Percentiles rank a stretch among this genome's conserved stretches.
Evolutionary conservation across 64 coral and sea anemone genomes (phyloP).

Genomic region (Stichodactyla mertensii): DNA sequence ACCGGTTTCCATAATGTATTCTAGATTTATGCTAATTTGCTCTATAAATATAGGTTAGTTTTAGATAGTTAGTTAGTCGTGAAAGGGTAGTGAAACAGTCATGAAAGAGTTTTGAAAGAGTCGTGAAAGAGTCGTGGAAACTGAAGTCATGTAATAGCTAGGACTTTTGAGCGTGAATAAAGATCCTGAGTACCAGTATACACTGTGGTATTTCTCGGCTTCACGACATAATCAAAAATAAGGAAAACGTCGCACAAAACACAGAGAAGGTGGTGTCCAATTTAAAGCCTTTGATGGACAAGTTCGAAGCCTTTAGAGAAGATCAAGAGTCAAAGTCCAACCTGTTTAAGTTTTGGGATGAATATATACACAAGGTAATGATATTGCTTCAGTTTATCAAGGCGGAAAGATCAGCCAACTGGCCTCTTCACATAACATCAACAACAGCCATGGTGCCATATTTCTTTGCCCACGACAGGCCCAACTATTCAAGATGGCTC

Average conservation of each 20-base stretch:
- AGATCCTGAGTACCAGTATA: no score
- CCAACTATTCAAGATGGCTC: conserved; percentile 35
- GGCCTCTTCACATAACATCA: conserved; percentile 16
- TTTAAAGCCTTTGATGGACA: background rate
- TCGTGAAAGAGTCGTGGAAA: no score
- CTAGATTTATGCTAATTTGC: no score
- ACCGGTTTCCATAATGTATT: no score
- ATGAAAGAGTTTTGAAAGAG: no score
- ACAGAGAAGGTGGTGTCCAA: background rate
- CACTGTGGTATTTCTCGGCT: no score
- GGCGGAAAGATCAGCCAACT: conserved; percentile 38
- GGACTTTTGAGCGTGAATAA: no score
- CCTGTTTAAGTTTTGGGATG: conserved; percentile 35
- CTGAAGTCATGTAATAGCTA: no score
- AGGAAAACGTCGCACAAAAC: background rate
- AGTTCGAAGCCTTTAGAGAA: conserved; percentile 13
- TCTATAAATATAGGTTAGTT: no score
- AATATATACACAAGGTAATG: conserved; percentile 23
- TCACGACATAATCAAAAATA: conserved; percentile 9
- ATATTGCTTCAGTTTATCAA: conserved; percentile 37
- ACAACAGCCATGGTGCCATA: conserved; percentile 33
- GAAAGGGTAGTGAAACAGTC: no score
- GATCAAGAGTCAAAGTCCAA: conserved; percentile 2
- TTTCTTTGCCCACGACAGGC: conserved; percentile 26
- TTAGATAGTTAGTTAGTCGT: no score